Evolutionary conservation across 2,113 vertebrate genomes (phyloP).

Genomic region (Oncorhynchus nerka): DNA sequence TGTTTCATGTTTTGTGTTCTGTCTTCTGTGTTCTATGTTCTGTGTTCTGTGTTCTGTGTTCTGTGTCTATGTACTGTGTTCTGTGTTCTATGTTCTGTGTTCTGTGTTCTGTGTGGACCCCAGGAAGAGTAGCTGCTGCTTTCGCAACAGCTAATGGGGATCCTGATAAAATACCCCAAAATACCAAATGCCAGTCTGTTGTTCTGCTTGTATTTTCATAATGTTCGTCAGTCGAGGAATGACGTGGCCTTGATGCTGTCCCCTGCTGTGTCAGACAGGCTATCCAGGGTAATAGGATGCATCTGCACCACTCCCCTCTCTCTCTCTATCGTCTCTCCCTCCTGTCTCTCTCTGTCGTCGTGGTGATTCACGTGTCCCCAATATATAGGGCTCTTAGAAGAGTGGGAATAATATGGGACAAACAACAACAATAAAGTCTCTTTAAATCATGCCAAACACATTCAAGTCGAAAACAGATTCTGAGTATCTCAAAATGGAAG

Average conservation of each 20-base stretch:
- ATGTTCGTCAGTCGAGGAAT: constrained; percentile 17
- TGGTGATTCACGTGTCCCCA: not conserved
- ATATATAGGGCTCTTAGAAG: not conserved
- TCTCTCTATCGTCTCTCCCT: not conserved
- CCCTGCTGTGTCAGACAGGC: constrained; percentile 31
- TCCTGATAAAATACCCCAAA: too few relatives aligned
- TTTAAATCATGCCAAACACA: constrained; percentile 25
- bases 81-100: too few relatives aligned
- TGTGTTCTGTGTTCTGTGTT: too few relatives aligned
- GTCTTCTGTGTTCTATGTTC: too few relatives aligned
- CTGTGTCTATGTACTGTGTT: too few relatives aligned
- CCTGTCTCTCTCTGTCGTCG: too few relatives aligned
- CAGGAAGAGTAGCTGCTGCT: too few relatives aligned
- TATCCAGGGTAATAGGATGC: constrained; percentile 31
- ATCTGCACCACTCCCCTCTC: not conserved
- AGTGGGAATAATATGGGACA: not conserved
- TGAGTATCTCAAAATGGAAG: not conserved
- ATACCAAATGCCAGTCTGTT: too few relatives aligned
- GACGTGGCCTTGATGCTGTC: constrained; percentile 16
- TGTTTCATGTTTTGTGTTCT: too few relatives aligned
- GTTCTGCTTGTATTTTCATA: not conserved
- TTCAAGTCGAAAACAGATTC: not conserved
- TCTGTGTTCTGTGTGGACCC: too few relatives aligned
- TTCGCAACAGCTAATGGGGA: too few relatives aligned
- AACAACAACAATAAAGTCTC: constrained; percentile 9